Evolutionary conservation across 2,888 invertebrate species (phyloP), one percentile per base, ranked within the genome.

Genomic region (Heteropelma amictum): DNA sequence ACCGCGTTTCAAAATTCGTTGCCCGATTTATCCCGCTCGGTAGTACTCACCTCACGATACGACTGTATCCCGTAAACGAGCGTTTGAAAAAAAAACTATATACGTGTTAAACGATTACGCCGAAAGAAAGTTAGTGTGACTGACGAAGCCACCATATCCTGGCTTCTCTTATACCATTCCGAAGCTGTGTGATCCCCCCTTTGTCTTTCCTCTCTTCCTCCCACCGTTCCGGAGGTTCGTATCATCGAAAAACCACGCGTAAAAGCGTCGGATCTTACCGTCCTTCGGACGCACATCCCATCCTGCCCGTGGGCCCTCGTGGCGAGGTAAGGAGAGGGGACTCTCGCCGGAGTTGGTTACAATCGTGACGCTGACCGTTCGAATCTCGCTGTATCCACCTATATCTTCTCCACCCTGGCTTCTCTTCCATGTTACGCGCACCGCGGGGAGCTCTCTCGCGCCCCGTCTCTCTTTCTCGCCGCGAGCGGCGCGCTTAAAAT

Each of bases 61-160:
- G 72, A 12, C 38, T 65, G 72, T 49, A 68, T 72, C 72, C 60
- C 63, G 70, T 76, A 71, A 45, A 67, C 53, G 33, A 54, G 56
- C 58, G 14, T 40, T 40, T 19, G 30, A 58, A 71, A 67, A 68
- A 58, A 58, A 47, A 8, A 56, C 10, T 40, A 71, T 60, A 77
- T 77, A 76, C 77, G 77, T 76, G 63, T 75, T 67, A 58, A 49
- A 30, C 60, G 49, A 65, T 74, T 75, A 77, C 83, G 80, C 82
- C 81, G 82, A 86, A 87, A 84, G 87, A 86, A 87, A 89, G 87
- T 87, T 85, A 87, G 87, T 87, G 86, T 87, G 87, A 89, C 89
- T 89, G 88, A 81, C 85, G 85, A 85, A 85, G 86, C 85, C 85
- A 86, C 85, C 85, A 86, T 86, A 84, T 87, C 82, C 84, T 85